Base-by-base conservation (phyloP, 2,113 vertebrate species). In the Pogona vitticeps region DNA sequence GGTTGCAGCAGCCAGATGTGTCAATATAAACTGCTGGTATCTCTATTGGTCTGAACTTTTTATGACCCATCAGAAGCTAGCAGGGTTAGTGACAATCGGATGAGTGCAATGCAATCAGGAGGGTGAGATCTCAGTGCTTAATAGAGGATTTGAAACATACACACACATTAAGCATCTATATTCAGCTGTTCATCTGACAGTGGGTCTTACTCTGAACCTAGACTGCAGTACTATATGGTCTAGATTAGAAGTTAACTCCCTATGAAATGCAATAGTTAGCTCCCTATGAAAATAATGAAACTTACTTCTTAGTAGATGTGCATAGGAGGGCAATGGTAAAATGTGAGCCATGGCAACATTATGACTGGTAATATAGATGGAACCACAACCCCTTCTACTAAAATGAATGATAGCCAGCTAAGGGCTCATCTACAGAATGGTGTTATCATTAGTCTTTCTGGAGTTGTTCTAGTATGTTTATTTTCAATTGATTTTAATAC, bases 21-120 rank as follows among this genome's bases (percentile, higher is more conserved):
- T 80, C 38, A 61, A 1, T 71, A 75, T 75, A 82, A 38, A 5
- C 1, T 46, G 40, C 26, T 56, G 40, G 56, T 82, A 31, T 85
- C 61, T 88, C 70, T 52, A 1, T 63, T 88, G 18, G 90, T 87
- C 58, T 94, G 92, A 93, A 90, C 92, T 93, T 31, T 36, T 73
- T 0, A 18, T 91, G 89, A 91, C 92, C 89, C 42, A 67, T 80
- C 28, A 59, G 83, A 81, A 77, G 76, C 73, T 75, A 81, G 85
- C 63, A 86, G 79, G 68, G 58, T 86, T 72, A 36, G 59, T 75
- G 78, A 81, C 71, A 76, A 87, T 76, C 80, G 65, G 38, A 76
- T 67, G 71, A 86, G 79, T 81, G 58, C 78, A 65, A 82, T 21
- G 58, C 71, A 82, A 87, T 75, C 85, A 82, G 36, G 78, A 80